Percentiles rank a stretch among this genome's conserved stretches.
Conservation (phyloP, 2,888 invertebrate genomes). For the Parnassius smintheus region DNA sequence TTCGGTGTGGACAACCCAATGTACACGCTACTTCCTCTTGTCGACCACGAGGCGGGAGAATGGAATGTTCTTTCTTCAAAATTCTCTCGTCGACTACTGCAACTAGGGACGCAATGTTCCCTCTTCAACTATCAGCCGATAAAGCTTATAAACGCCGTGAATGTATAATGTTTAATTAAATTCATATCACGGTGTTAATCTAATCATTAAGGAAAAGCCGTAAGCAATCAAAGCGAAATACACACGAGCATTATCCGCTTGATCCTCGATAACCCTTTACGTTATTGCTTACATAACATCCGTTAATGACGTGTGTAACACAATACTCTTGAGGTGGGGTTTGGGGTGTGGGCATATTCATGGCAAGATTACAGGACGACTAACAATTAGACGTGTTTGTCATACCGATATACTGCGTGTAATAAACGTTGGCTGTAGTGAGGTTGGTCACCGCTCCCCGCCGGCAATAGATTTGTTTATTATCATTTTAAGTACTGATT, state of each 20-base stretch:
- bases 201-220: slow-evolving; percentile 6
- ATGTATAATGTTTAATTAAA: slow-evolving; percentile 1
- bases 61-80: no score
- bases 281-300: slow-evolving; percentile 30
- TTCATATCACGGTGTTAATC: background rate
- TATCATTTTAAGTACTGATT: no score
- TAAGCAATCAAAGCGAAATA: slow-evolving; percentile 17
- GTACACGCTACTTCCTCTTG: no score
- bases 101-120: background rate
- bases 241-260: slow-evolving; percentile 20
- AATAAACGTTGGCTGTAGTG: no score
- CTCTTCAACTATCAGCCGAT: background rate
- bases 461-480: no score
- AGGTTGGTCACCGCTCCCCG: no score
- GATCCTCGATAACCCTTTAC: slow-evolving; percentile 34
- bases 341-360: slow-evolving; percentile 1
- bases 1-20: no score
- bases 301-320: slow-evolving; percentile 43
- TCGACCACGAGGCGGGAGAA: no score
- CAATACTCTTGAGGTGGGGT: slow-evolving; percentile 36
- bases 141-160: background rate
- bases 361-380: slow-evolving; percentile 7
- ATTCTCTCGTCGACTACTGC: no score
- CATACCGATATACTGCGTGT: background rate
- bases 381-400: slow-evolving; percentile 20